Base-by-base conservation (phyloP, 2,888 invertebrate species). In the Rotaria magnacalcarata region DNA sequence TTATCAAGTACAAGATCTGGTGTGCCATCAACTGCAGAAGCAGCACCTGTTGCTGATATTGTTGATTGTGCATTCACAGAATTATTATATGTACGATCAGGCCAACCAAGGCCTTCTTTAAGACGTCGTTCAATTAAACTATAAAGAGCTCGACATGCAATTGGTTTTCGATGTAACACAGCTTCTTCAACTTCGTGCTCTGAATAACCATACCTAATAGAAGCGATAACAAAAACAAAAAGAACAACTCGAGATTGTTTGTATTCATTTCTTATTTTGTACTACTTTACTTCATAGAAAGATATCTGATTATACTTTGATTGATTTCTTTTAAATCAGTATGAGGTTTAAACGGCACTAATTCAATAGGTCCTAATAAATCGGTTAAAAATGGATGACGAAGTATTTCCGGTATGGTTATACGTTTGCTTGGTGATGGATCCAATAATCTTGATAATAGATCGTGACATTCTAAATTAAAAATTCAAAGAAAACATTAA, bases 351-450 rank as follows among this genome's bases (percentile, higher is more conserved):
- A 52, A 87, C 7, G 87, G 87, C 58, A 84, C 85, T 84, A 84
- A 34, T 84, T 87, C 87, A 43, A 87, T 75, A 47, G 87, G 85
- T 84, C 84, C 67, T 41, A 87, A 84, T 10, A 87, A 87, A 86
- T 89, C 88, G 10, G 89, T 87, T 54, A 89, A 67, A 89, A 89
- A 90, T 19, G 88, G 87, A 87, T 90, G 89, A 80, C 87, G n/a
- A 54, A 89, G 85, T 11, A 89, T 85, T 27, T 88, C 89, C 16
- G 88, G 88, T 74, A 89, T 88, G n/a, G 88, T 88, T 41, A 89
- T 89, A 60, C 90, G 87, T 50, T 88, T 87, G 50, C 87, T 87
- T 10, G 88, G 88, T 24, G 89, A 88, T 5, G 88, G 87, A 24
- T 88, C 88, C 85, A 90, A 85, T 88, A 90, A 88, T 47, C 89